These are phyloP conservation scores for Vollenhovia emeryi DNA, from an alignment of 1,140 invertebrate genomes.

Conservation along the genomic window DNA sequence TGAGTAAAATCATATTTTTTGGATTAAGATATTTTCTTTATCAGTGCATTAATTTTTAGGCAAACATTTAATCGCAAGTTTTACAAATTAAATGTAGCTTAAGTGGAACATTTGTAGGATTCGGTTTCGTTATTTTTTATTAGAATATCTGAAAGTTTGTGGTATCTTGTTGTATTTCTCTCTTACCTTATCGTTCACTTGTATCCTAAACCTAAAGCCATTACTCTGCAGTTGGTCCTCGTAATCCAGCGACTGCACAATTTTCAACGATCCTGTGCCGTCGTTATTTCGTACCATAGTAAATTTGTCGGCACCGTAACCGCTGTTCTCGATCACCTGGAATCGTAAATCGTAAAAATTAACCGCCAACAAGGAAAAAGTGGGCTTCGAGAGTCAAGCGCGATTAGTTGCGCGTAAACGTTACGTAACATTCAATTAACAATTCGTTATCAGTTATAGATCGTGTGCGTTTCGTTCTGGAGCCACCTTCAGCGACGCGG, in stretches of 20 bases:
- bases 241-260: constrained; percentile 96
- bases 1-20: no score
- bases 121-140: neutral
- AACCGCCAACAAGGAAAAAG: no score
- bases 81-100: neutral
- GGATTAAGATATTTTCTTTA: no score
- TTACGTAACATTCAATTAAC: no score
- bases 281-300: constrained; percentile 99
- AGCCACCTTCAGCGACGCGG: no score
- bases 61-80: neutral
- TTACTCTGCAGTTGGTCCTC: constrained; percentile 96
- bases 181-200: constrained; percentile 94
- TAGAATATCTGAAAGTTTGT: neutral
- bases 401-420: no score
- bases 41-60: neutral
- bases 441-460: no score
- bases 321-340: constrained; percentile 95
- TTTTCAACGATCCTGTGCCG: constrained; percentile 97
- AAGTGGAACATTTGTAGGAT: neutral
- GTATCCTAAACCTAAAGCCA: constrained; percentile 96
- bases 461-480: no score
- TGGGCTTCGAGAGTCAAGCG: no score
- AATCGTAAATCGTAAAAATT: neutral
- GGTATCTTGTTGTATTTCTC: constrained; percentile 3
- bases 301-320: constrained; percentile 97